Percentiles rank a stretch among this genome's conserved stretches.
Evolutionary conservation across 1,140 invertebrate genomes (phyloP).

Genomic region (Odontomachus brunneus): DNA sequence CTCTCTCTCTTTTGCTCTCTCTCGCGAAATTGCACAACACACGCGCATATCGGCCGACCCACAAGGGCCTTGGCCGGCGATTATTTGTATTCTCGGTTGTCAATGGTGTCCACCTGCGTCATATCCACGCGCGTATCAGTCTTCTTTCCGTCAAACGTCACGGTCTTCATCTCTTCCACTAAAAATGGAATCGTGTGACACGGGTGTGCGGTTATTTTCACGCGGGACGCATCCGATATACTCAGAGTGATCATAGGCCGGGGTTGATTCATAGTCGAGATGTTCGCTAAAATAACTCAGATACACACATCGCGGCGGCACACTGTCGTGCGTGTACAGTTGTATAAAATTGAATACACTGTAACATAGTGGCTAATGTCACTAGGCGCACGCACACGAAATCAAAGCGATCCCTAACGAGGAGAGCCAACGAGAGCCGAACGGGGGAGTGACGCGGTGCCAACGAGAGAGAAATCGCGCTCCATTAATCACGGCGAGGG

Average conservation of each 20-base stretch:
- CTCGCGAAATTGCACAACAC: neutral
- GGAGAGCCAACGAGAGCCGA: too few relatives aligned
- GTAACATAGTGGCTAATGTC: too few relatives aligned
- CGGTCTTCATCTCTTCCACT: neutral
- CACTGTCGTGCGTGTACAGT: neutral
- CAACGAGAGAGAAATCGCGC: too few relatives aligned
- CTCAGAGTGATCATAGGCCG: neutral
- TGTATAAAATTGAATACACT: too few relatives aligned
- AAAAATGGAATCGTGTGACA: neutral
- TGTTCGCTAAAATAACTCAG: neutral
- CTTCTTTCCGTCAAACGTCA: neutral
- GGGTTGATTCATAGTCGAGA: conserved; percentile 24
- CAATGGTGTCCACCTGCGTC: conserved; percentile 1
- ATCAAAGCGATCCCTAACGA: too few relatives aligned
- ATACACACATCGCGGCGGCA: neutral
- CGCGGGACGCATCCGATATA: neutral
- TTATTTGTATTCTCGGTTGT: neutral
- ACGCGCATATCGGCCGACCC: neutral
- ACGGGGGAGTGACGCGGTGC: too few relatives aligned
- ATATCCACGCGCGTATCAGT: neutral
- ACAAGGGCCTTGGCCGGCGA: too few relatives aligned
- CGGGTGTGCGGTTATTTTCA: neutral
- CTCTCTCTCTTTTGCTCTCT: neutral
- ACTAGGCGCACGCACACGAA: too few relatives aligned
- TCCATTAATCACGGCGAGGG: too few relatives aligned